Evolutionary conservation across 1,140 invertebrate genomes (phyloP), one percentile per base, ranked within the genome.

Genomic region (Drosophila kepulauana): DNA sequence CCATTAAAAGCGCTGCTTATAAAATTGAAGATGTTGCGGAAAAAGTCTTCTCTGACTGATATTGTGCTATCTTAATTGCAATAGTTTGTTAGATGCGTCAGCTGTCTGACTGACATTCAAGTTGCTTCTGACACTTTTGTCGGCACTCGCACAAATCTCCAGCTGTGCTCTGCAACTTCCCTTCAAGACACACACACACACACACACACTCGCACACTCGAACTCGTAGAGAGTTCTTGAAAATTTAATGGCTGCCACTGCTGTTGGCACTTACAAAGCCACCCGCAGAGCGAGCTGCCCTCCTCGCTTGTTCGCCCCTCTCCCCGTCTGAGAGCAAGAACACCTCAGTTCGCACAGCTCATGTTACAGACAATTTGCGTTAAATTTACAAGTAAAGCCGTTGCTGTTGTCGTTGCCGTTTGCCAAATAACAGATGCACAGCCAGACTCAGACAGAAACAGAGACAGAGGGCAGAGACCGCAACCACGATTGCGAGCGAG

Each of bases 321-420:
- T 30, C 8, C 51, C 46, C 25, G 48, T 8, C 56, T 25, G 20
- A 25, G 20, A 25, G 3, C 20, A 25, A 56, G 7, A 58, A 64
- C 80, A 80, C 80, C 84, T 75, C 67, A 69, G 45, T 10, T 63
- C 66, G 80, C 67, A 71, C 66, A 71, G 78, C 84, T 89, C 81
- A 81, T 89, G 84, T 88, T 87, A 84, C 84, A 87, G 84, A 89
- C 85, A 89, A 89, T 88, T 88, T 88, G 75, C 85, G 85, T 88
- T 85, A 88, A 89, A 89, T 88, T 88, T 85, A 88, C 81, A 88
- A 89, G 81, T 78, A 82, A 80, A 68, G 76, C 49, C 73, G 80
- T 43, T 43, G 41, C 41, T 5, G 41, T 43, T 43, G 41, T 1
- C 11, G 46, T 82, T 72, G 52, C 28, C 58, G 30, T 8, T 16